Evolutionary conservation across 1,140 invertebrate genomes (phyloP).

Genomic region (Leptinotarsa defecta): DNA sequence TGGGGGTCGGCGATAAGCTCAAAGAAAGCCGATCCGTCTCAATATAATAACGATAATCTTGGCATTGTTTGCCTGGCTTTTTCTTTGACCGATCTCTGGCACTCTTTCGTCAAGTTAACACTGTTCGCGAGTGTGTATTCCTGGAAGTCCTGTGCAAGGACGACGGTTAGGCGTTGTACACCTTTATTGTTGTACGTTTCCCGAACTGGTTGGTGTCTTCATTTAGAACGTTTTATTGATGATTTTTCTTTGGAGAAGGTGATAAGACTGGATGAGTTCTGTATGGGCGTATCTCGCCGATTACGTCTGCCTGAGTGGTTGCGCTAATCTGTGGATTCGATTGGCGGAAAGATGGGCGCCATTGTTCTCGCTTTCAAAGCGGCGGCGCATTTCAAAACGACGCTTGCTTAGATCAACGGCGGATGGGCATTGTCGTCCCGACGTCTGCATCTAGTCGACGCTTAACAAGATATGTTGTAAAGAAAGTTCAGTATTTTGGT

Average conservation of each 20-base stretch:
- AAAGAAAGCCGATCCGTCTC: conserved; percentile 24
- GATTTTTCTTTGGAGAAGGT: conserved; percentile 23
- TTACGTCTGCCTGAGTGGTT: conserved; percentile 48
- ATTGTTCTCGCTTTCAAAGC: conserved; percentile 50
- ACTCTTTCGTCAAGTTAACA: background rate
- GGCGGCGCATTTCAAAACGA: conserved; percentile 49
- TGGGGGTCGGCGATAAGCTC: conserved; percentile 18
- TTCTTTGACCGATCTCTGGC: background rate
- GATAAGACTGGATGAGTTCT: conserved; percentile 21
- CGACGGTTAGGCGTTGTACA: too few species aligned
- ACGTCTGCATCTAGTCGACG: conserved; percentile 40
- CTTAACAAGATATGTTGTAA: conserved; percentile 7
- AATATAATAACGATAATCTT: conserved; percentile 23
- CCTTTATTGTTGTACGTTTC: too few species aligned
- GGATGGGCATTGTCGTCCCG: conserved; percentile 46
- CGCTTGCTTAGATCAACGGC: conserved; percentile 44
- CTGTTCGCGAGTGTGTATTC: background rate
- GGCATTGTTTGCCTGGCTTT: conserved; percentile 17
- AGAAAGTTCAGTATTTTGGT: conserved; percentile 3
- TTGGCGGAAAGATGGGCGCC: conserved; percentile 50
- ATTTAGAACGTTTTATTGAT: background rate
- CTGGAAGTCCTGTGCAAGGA: too few species aligned
- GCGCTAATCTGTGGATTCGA: conserved; percentile 45
- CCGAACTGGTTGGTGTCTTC: conserved; percentile 8
- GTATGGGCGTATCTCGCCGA: conserved; percentile 37